Evolutionary conservation across 2,888 invertebrate genomes (phyloP).

Genomic region (Philonicus albiceps): DNA sequence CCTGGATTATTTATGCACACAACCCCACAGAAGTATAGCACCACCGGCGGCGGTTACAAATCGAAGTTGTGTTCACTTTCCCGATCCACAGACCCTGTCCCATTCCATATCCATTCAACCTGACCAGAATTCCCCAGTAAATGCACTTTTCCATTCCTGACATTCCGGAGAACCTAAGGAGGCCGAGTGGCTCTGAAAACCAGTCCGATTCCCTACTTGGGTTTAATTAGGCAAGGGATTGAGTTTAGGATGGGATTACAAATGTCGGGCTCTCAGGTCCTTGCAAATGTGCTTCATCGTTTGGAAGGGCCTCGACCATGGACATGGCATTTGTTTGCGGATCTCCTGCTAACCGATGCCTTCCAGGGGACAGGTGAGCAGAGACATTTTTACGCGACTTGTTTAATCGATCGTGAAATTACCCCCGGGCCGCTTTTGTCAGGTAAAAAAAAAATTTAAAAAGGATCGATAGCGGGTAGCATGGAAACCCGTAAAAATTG

Average conservation of each 20-base stretch:
- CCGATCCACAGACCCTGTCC: background rate
- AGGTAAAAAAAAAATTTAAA: no score
- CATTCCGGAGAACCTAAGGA: background rate
- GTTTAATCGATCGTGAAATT: conserved; percentile 42
- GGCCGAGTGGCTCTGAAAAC: background rate
- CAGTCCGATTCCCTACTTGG: conserved; percentile 10
- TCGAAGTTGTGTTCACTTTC: background rate
- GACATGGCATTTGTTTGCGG: background rate
- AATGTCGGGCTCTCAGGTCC: conserved; percentile 10
- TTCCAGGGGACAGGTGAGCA: background rate
- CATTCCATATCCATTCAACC: background rate
- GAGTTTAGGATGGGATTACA: conserved; percentile 32
- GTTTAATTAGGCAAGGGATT: conserved; percentile 33
- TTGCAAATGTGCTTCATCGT: conserved; percentile 26
- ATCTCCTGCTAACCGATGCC: conserved; percentile 8
- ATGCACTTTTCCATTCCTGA: conserved; percentile 11
- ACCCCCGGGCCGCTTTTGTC: conserved; percentile 13
- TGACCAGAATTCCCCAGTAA: conserved; percentile 12
- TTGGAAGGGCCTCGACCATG: background rate
- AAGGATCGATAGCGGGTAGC: background rate
- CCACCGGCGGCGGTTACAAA: background rate
- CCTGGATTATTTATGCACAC: background rate
- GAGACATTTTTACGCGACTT: conserved; percentile 38
- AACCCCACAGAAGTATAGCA: background rate
- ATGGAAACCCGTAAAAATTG: background rate